Evolutionary conservation across 2,113 vertebrate genomes (phyloP).

Genomic region (Malurus alboscapulatus): DNA sequence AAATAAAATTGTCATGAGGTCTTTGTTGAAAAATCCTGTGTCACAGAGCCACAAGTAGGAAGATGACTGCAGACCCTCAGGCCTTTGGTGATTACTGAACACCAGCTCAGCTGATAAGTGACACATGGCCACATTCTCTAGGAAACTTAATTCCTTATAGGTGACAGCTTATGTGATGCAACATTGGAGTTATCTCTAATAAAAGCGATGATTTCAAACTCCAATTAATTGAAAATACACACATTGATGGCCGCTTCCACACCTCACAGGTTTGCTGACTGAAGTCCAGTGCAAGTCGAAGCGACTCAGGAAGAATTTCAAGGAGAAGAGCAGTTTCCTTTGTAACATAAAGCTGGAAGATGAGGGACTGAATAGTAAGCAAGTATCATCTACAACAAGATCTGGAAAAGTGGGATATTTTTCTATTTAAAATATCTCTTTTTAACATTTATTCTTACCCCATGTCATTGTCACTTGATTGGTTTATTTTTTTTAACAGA

Average conservation of each 20-base stretch:
- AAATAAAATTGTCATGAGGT: background rate
- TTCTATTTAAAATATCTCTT: constrained; percentile 1
- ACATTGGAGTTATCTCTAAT: background rate
- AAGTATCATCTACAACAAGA: constrained; percentile 85
- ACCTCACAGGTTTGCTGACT: constrained; percentile 83
- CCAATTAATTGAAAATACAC: background rate
- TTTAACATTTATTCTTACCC: background rate
- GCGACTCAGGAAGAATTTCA: constrained; percentile 87
- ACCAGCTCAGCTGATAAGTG: background rate
- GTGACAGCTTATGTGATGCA: background rate
- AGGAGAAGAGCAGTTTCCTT: constrained; percentile 72
- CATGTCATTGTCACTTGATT: background rate
- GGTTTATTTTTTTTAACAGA: constrained; percentile 23
- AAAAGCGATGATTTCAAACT: background rate
- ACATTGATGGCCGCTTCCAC: background rate
- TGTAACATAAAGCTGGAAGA: constrained; percentile 76
- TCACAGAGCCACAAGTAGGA: background rate
- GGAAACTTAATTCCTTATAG: background rate
- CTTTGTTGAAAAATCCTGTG: background rate
- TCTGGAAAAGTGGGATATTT: constrained; percentile 68
- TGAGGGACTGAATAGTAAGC: constrained; percentile 79
- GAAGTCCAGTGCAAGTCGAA: constrained; percentile 96
- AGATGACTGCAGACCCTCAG: background rate
- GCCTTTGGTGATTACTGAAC: background rate
- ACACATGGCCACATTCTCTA: background rate